Evolutionary conservation across 2,797 vertebrate species (phyloP), one percentile per base, ranked within the genome.

Genomic region (Cossypha polioptera): DNA sequence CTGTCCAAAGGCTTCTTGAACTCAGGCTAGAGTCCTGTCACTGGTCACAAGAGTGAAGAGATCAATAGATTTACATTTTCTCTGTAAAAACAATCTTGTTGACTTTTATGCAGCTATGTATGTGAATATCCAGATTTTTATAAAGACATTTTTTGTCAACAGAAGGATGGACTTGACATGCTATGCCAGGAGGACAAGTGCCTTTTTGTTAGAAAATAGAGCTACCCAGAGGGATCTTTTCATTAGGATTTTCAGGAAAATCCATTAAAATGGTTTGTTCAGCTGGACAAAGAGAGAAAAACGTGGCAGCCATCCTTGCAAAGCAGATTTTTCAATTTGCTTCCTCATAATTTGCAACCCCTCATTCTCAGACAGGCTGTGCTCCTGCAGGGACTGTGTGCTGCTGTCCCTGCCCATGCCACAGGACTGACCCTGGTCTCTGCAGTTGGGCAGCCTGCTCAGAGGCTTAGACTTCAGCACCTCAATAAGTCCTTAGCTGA

Each of bases 41-140:
- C 19, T 53, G 62, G 29, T 45, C 20, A 55, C 31, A 22, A 47
- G 73, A 61, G 47, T 47, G 38, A 47, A 47, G 40, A 40, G 65
- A 6, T 10, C 29, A 33, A 21, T 8, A 47, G 40, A 4, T 62
- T 76, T 62, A 18, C 2, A 0, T 72, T 48, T 25, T 31, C 22
- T 68, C 2, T 42, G 16, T 28, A 63, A 81, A 91, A 75, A 29
- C 17, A 20, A 43, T 43, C 1, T 1, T 0, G 0, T 20, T 59
- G 40, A 19, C 42, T 61, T 75, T 61, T 36, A 48, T 8, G 6
- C 3, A 15, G 21, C 54, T 24, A 2, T 8, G 9, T 47, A 17
- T 2, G 0, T 48, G 84, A 69, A n/a, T 16, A 24, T 12, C 40
- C 25, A 58, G 48, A 22, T 31, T 38, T 31, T 78, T 47, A 42